Evolutionary conservation across 2,888 invertebrate species (phyloP).

Genomic region (Nemurella pictetii): DNA sequence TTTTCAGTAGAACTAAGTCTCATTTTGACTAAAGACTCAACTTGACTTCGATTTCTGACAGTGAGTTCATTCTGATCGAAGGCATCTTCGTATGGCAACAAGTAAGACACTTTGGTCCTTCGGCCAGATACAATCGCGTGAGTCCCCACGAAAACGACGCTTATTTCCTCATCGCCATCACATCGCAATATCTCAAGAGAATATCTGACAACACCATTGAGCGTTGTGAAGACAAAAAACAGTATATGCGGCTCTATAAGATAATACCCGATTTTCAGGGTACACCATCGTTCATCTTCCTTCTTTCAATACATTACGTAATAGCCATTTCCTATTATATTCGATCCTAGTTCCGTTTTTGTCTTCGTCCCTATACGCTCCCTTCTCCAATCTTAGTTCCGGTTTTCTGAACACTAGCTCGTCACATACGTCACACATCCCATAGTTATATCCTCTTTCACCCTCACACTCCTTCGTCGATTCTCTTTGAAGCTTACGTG

Average conservation of each 20-base stretch:
- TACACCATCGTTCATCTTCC: conserved; percentile 9
- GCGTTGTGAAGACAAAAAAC: not conserved
- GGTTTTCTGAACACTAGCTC: conserved; percentile 25
- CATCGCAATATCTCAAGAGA: not conserved
- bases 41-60: too few relatives aligned
- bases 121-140: too few relatives aligned
- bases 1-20: too few relatives aligned
- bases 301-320: conserved; percentile 19
- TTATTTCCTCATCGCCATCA: not conserved
- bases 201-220: not conserved
- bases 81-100: too few relatives aligned
- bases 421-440: conserved; percentile 7
- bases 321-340: conserved; percentile 27
- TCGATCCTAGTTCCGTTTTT: conserved; percentile 18
- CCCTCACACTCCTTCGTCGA: conserved; percentile 25
- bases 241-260: conserved; percentile 1
- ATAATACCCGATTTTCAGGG: conserved; percentile 7
- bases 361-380: conserved; percentile 17
- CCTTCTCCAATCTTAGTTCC: conserved; percentile 25
- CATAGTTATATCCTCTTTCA: conserved; percentile 28
- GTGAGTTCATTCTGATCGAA: not conserved
- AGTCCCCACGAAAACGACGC: not conserved
- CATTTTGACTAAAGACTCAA: too few relatives aligned
- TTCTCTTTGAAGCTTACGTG: not conserved
- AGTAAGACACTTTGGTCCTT: not conserved